Base-by-base conservation (phyloP, 1,140 invertebrate genomes). In the Drosophila kohkoa region DNA sequence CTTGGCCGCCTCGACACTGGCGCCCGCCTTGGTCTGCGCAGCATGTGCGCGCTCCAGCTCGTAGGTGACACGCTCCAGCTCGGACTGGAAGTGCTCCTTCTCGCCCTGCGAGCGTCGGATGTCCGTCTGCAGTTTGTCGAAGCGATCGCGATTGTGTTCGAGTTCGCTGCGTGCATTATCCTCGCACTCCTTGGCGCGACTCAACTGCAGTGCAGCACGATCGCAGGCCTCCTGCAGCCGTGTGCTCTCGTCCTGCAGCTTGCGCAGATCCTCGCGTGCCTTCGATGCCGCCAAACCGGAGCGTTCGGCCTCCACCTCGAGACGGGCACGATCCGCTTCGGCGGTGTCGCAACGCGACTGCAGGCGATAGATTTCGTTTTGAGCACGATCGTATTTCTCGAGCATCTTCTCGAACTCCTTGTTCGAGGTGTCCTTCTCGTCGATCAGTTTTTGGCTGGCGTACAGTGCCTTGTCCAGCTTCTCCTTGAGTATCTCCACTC, bases 371-470 rank as follows among this genome's bases (percentile, higher is more conserved):
- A 97, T 95, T 92, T 98, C 97, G 81, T 96, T 97, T 92, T 98
- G 97, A 1, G 96, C 95, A 82, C 97, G 96, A 93, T 98, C 98
- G 92, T 98, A 97, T 94, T 98, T 98, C 93, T 98, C 98, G 78
- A 98, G 93, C 93, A 98, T 95, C 93, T 98, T 97, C 86, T 98
- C 97, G 90, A 97, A 96, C 93, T 99, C 98, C 93, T 97, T 97
- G 93, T 96, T 96, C 41, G 96, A 95, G 55, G 94, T 95, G 82
- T 98, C 98, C 81, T 97, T 96, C 81, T 98, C 98, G 82, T 98
- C 97, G 66, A 97, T 94, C 0, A 96, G 95, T 93, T 98, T 98
- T 86, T 96, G 95, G 55, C 96, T 94, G 20, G 96, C 94, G 71
- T 96, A 95, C 43, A 97, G 95, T 32, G 96, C 94, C 92, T 98